Base-by-base conservation (phyloP, 92 coral and sea anemone species). In the Palythoa grandiflora region DNA sequence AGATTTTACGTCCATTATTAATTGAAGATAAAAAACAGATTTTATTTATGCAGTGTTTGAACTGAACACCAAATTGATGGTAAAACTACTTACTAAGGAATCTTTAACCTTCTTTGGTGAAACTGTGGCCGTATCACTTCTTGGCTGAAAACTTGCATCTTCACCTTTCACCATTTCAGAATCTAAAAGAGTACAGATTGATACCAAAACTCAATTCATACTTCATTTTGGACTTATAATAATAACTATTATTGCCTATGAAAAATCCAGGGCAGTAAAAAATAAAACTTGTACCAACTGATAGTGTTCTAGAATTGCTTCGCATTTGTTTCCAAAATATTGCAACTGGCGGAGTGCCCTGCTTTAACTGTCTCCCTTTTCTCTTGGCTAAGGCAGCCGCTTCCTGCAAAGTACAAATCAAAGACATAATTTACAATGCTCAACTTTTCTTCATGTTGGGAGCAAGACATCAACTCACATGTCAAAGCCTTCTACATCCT, bases 281-380 rank as follows among this genome's bases (percentile, higher is more conserved):
- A 14, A 60, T 2, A 14, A 15, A 61, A 61, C 5, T 55, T 2
- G 35, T 61, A 61, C 17, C 19, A 2, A 15, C 70, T 63, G 75
- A 87, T 12, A 60, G 74, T 35, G 80, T 87, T 78, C 71, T 70
- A 57, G 90, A 87, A 52, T 53, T 77, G 38, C 95, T 87, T 70
- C 92, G 90, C 89, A 89, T 91, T 79, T 92, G 98, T 75, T 84
- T 93, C 98, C 98, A 97, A 87, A 91, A 97, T 47, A 97, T 93
- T 60, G 77, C 83, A 44, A 93, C 94, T 75, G 95, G 98, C 38
- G 93, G 89, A 37, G 71, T 79, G 11, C 94, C 92, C n/a, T 86
- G 94, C 39, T 87, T 80, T 1, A 95, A 88, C 79, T 92, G 85
- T 55, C 38, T 75, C 10, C 97, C 99, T 86, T 70, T 85, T 28